A percentile compares a stretch with the other conserved stretches of the same genome.
Evolutionary conservation across 2,888 invertebrate species (phyloP).

Genomic region (Drosophila meridiana): DNA sequence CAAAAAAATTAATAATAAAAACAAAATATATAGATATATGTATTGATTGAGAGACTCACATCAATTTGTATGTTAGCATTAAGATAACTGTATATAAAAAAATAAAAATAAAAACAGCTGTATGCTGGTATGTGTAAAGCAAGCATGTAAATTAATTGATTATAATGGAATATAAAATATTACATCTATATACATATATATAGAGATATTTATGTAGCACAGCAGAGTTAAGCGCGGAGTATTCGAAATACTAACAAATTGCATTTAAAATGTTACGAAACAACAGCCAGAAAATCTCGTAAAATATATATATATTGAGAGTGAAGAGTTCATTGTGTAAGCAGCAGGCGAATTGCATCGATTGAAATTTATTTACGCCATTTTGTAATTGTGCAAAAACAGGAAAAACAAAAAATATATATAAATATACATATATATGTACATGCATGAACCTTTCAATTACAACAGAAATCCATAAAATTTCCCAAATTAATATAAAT

Average conservation of each 20-base stretch:
- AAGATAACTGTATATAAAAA: conserved; percentile 64
- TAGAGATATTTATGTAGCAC: conserved; percentile 17
- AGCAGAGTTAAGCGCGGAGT: conserved; percentile 41
- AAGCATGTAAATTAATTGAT: conserved; percentile 74
- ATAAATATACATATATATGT: background rate
- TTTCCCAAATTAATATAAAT: conserved; percentile 19
- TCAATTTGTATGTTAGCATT: conserved; percentile 37
- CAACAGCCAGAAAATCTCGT: conserved; percentile 14
- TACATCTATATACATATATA: conserved; percentile 15
- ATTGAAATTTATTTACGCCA: conserved; percentile 61
- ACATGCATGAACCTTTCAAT: conserved; percentile 3
- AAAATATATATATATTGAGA: conserved; percentile 1
- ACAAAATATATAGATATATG: conserved; percentile 6
- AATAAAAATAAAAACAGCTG: background rate
- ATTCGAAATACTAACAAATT: conserved; percentile 73
- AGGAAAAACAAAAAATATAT: background rate
- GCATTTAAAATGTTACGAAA: conserved; percentile 68
- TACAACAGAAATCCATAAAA: conserved; percentile 6
- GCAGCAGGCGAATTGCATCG: conserved; percentile 27
- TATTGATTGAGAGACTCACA: conserved; percentile 52
- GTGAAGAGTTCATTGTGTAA: conserved; percentile 11
- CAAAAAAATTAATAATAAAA: conserved; percentile 32
- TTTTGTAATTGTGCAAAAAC: conserved; percentile 50
- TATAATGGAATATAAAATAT: conserved; percentile 35
- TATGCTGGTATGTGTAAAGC: conserved; percentile 52